A percentile compares a stretch with the other conserved stretches of the same genome.
These are phyloP conservation scores for Leptinotarsa haldemani DNA, from an alignment of 2,888 invertebrate genomes.

Conservation along the genomic window DNA sequence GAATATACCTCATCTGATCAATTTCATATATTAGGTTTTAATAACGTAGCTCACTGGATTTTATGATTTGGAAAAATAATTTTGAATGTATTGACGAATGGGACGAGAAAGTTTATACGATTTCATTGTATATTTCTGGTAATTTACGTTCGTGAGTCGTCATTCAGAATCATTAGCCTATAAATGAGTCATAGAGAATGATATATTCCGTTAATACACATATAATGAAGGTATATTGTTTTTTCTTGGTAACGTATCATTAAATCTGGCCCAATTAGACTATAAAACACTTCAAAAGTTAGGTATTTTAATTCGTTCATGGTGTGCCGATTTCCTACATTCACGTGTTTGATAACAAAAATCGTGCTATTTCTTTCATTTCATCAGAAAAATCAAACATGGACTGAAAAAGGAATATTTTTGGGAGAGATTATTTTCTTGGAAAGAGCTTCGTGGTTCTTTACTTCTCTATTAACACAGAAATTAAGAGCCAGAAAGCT, in stretches of 20 bases:
- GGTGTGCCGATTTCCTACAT: neutral
- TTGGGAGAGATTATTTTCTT: too few species aligned
- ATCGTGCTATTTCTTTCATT: too few species aligned
- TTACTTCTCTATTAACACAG: too few species aligned
- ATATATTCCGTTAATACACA: constrained; percentile 17
- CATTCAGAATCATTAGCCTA: constrained; percentile 17
- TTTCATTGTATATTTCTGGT: neutral
- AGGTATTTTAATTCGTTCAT: neutral
- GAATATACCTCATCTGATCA: constrained; percentile 65
- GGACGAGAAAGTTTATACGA: neutral
- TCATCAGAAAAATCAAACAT: too few species aligned
- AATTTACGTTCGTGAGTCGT: neutral
- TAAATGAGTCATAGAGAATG: constrained; percentile 16
- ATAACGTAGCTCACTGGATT: constrained; percentile 30
- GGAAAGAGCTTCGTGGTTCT: too few species aligned
- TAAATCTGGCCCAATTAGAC: neutral
- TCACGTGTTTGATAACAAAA: neutral
- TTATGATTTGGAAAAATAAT: constrained; percentile 29
- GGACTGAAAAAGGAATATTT: too few species aligned
- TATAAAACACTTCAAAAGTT: constrained; percentile 1
- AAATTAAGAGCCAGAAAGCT: too few species aligned
- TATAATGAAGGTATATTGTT: constrained; percentile 18
- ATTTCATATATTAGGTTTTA: constrained; percentile 61
- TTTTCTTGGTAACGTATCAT: constrained; percentile 11
- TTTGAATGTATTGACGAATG: neutral